Base-by-base conservation (phyloP, 1,140 invertebrate species). In the Conus betulinus region DNA sequence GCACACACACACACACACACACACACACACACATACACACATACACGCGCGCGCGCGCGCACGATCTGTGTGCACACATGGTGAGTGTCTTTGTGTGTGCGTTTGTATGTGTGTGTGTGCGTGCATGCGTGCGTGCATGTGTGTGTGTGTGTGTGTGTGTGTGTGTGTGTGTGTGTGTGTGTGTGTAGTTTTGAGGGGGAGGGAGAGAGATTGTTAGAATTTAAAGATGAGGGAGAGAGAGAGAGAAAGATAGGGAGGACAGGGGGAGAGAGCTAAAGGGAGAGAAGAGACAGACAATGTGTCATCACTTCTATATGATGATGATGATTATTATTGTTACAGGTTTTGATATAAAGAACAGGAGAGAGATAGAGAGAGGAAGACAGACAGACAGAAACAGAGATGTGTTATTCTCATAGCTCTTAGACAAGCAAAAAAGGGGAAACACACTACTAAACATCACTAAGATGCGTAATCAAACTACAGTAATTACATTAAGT, bases 11-110 rank as follows among this genome's bases (percentile, higher is more conserved):
- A 83, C 81, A 83, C 81, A 83, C 27, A 51, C 81, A 83, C 81
- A 83, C 81, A 83, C 81, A 83, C 81, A 83, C 81, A 55, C 81
- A 83, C 81, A 55, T 7, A 83, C 81, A 55, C 81, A 83, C 81
- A 25, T 52, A 53, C 81, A 25, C 52, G 17, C 52, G 55, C 81
- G 17, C 81, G 67, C 15, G 15, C 67, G n/a, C 67, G 67, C 67
- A 20, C 15, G 11, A 23, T 39, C 11, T 78, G 74, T 39, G 5
- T 78, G 74, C n/a, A 23, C n/a, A 23, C n/a, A 5, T 78, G 74
- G 23, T 23, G 27, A 1, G 74, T 39, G 74, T 78, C 11, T 78
- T 2, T 78, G 74, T 39, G 74, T 78, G 74, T 23, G 74, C 5
- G 74, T n/a, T 2, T 78, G 74, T n/a, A 5, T 78, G 74, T 78